A percentile compares a stretch with the other conserved stretches of the same genome.
Evolutionary conservation across 64 coral and sea anemone species (phyloP).

Genomic region (Cladopsammia gracilis): DNA sequence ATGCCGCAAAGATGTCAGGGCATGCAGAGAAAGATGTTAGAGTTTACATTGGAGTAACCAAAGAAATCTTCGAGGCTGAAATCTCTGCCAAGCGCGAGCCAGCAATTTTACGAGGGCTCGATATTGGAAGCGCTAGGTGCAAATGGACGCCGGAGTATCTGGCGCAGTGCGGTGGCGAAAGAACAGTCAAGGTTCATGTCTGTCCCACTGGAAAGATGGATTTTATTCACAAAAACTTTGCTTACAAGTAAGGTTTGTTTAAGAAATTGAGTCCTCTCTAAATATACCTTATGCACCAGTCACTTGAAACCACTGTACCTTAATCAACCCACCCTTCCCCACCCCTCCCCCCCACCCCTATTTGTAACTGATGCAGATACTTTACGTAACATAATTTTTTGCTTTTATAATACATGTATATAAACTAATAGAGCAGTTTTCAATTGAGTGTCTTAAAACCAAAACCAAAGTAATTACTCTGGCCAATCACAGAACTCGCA

Average conservation of each 20-base stretch:
- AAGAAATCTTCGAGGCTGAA: constrained; percentile 49
- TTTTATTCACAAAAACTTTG: constrained; percentile 92
- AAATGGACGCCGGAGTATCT: constrained; percentile 91
- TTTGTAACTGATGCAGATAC: too few species aligned
- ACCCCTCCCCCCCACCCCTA: too few species aligned
- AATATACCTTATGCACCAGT: not conserved
- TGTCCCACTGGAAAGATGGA: constrained; percentile 80
- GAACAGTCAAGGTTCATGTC: constrained; percentile 80
- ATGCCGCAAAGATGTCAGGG: not conserved
- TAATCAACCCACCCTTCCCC: too few species aligned
- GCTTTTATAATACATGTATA: too few species aligned
- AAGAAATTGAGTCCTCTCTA: not conserved
- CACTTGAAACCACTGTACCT: too few species aligned
- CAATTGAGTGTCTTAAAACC: too few species aligned
- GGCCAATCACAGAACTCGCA: too few species aligned
- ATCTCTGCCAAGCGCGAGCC: constrained; percentile 63
- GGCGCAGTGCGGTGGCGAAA: constrained; percentile 56
- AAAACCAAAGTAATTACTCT: too few species aligned
- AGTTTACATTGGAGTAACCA: constrained; percentile 57
- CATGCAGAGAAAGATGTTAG: constrained; percentile 10
- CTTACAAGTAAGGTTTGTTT: constrained; percentile 72
- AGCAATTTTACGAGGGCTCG: constrained; percentile 72
- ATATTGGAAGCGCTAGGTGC: constrained; percentile 63
- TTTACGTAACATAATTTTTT: too few species aligned
- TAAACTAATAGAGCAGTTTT: too few species aligned